Base-by-base conservation (phyloP, 2,888 invertebrate genomes). In the Brachycybe producta region DNA sequence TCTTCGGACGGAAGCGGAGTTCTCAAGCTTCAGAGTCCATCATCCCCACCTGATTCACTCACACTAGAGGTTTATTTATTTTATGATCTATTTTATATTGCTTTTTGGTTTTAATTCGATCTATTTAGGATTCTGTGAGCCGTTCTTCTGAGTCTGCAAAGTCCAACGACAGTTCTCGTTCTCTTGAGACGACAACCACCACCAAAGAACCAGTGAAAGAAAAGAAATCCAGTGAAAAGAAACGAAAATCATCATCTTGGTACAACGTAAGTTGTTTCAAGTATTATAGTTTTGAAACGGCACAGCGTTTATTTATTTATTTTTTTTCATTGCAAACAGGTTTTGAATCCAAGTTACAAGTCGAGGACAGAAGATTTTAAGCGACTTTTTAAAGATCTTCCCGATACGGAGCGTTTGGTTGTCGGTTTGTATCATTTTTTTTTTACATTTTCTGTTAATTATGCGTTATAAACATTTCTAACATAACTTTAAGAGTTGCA, bases 341-440 rank as follows among this genome's bases (percentile, higher is more conserved):
- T 58, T 39, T 52, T 59, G 54, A 61, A 57, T 58, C 91, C 94
- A 32, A 90, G 88, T 0, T 95, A 95, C 68, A 94, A 94, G 70
- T 87, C 87, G 54, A 77, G 88, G 59, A 84, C 84, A 3, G 87
- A 87, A 61, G 91, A 94, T 69, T 94, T 92, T 67, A 88, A 84
- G 64, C 76, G 83, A 63, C 78, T 90, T 55, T 95, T 95, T 68
- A 88, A 86, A 66, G 86, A 87, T 53, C 77, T 94, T 56, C 91
- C 92, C 0, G 78, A 80, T 54, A 87, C 90, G 61, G 92, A 94
- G 67, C 74, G 91, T 60, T 77, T 94, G 57, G 82, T 94, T 65
- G 91, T 92, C 59, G 94, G 92, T 91, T 67, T 74, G 77, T 69
- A 60, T 7, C 8, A 27, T 53, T 42, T 34, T 17, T 5, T 23